phyloP scores from a whole-genome alignment of 2,797 vertebrate species.

The Coracias cyanogaster region DNA sequence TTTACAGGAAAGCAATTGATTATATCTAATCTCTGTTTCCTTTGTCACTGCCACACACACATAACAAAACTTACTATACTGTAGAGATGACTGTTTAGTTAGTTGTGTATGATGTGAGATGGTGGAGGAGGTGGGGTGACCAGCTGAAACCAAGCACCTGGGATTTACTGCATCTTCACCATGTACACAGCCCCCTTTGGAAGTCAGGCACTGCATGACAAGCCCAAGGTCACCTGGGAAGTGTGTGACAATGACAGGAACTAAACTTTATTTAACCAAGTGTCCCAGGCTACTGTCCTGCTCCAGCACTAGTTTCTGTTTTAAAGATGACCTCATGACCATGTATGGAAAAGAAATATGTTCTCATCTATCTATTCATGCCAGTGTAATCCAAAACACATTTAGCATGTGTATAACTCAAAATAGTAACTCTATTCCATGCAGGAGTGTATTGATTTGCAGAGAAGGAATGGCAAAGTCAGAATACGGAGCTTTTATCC shows the following conservation, averaged over 20 bases:
- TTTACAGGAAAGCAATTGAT: background rate
- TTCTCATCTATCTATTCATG: conserved; percentile 19
- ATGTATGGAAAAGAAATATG: background rate
- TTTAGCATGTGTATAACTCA: conserved; percentile 11
- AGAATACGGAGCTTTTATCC: conserved; percentile 68
- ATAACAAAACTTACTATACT: background rate
- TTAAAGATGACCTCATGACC: background rate
- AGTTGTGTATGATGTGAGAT: background rate
- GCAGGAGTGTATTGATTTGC: conserved; percentile 50
- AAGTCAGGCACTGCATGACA: background rate
- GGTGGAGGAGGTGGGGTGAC: background rate
- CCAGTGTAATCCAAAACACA: background rate
- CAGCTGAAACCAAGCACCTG: background rate
- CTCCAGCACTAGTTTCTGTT: background rate
- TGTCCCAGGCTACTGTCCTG: background rate
- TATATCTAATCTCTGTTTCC: background rate
- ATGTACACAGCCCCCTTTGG: background rate
- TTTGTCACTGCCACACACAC: background rate
- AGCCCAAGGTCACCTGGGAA: background rate
- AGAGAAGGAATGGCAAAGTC: conserved; percentile 26
- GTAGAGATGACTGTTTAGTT: background rate
- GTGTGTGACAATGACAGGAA: background rate
- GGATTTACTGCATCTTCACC: background rate
- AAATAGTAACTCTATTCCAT: background rate
- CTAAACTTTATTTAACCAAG: background rate